A percentile compares a stretch with the other conserved stretches of the same genome.
Evolutionary conservation across 1,140 invertebrate genomes (phyloP).

Genomic region (Mylabris phalerata): DNA sequence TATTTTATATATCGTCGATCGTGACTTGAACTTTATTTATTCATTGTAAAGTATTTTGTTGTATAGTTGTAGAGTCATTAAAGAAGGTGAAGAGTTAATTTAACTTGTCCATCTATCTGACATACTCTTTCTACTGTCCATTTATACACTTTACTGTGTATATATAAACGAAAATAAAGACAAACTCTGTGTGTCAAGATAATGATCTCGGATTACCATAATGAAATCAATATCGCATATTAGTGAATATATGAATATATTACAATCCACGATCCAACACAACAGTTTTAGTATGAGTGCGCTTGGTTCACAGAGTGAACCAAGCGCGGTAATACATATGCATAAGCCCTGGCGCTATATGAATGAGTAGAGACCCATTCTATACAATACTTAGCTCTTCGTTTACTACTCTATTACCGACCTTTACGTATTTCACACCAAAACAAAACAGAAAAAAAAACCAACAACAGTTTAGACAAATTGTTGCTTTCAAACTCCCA

Average conservation of each 20-base stretch:
- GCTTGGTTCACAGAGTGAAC: slow-evolving; percentile 1
- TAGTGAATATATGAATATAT: slow-evolving; percentile 40
- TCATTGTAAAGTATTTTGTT: slow-evolving; percentile 7
- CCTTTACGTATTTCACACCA: slow-evolving; percentile 5
- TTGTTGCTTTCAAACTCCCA: no score
- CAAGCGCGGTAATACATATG: slow-evolving; percentile 20
- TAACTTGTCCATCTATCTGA: slow-evolving; percentile 24
- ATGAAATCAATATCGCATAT: slow-evolving; percentile 40
- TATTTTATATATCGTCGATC: neutral
- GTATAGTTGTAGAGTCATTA: slow-evolving; percentile 10
- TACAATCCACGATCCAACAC: slow-evolving; percentile 16
- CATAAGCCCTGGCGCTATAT: slow-evolving; percentile 22
- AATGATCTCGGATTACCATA: slow-evolving; percentile 38
- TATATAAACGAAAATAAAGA: slow-evolving; percentile 27
- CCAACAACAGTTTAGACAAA: no score
- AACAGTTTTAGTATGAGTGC: no score
- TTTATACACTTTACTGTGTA: neutral
- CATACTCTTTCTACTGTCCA: neutral
- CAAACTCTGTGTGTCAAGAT: slow-evolving; percentile 36
- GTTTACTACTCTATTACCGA: neutral
- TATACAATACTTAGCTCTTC: slow-evolving; percentile 8
- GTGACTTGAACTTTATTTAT: slow-evolving; percentile 12
- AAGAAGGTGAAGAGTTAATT: slow-evolving; percentile 22
- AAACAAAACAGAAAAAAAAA: neutral
- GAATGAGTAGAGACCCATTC: slow-evolving; percentile 21